Percentiles rank a stretch among this genome's conserved stretches.
Evolutionary conservation across 2,113 vertebrate genomes (phyloP).

Genomic region (Pithys albifrons): DNA sequence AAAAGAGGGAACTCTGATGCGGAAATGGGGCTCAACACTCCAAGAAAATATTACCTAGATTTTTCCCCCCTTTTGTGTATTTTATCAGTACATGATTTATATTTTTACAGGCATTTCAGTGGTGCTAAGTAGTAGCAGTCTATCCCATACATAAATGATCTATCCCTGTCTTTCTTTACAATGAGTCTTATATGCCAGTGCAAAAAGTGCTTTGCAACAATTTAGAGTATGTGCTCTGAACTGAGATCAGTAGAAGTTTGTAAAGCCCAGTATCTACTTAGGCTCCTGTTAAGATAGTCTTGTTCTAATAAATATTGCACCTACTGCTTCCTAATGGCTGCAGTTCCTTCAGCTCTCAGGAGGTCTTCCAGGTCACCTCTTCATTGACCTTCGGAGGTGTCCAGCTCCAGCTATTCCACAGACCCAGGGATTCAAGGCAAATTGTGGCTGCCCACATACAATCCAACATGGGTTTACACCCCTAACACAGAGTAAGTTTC

Average conservation of each 20-base stretch:
- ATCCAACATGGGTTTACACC: background rate
- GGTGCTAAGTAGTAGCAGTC: background rate
- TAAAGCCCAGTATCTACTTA: background rate
- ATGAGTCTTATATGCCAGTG: background rate
- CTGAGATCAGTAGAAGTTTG: background rate
- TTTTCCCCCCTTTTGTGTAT: background rate
- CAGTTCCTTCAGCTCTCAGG: background rate
- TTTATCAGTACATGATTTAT: slow-evolving; percentile 7
- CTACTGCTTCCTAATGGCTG: background rate
- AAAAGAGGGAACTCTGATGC: background rate
- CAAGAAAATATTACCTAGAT: background rate
- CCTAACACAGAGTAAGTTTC: background rate
- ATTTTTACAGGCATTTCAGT: background rate
- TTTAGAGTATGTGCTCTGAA: background rate
- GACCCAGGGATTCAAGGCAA: background rate
- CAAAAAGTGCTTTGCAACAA: background rate
- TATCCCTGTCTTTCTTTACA: background rate
- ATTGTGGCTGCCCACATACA: background rate
- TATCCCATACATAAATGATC: background rate
- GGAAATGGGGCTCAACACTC: background rate
- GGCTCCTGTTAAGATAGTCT: background rate
- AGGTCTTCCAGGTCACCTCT: background rate
- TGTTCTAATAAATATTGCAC: background rate
- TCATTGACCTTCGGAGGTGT: background rate
- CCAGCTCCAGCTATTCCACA: background rate